Base-by-base conservation (phyloP, 2,888 invertebrate species). In the Adelognathus sp. region DNA sequence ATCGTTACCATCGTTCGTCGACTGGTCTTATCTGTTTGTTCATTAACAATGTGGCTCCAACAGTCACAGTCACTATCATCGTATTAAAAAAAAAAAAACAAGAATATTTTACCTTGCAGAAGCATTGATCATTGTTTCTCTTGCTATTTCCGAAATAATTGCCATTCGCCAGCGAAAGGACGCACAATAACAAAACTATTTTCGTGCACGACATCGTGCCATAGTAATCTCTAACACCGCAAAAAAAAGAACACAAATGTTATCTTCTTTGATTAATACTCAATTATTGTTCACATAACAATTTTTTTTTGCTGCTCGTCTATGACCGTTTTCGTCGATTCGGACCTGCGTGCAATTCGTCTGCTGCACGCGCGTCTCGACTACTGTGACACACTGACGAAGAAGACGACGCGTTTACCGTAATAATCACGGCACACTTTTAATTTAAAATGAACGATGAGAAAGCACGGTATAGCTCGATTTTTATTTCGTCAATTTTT, bases 61-160 rank as follows among this genome's bases (percentile, higher is more conserved):
- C 4, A 21, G 3, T 36, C n/a, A 36, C 14, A 4, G 11, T 24
- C 9, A 33, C 29, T n/a, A 27, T 27, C 3, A 14, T 31, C n/a
- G 21, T 63, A 46, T 31, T 16, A 29, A 21, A 46, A 58, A 21
- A 16, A 41, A 6, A 54, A 58, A 29, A 0, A 29, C 9, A 9
- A 16, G n/a, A 11, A 33, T 58, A 29, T 33, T n/a, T 79, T 86
- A 90, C 90, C 87, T 90, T 87, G 81, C 90, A 90, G 56, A 90
- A 90, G 60, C 90, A 90, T 70, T 90, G 89, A 70, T 89, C 88
- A 44, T 86, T 82, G 4, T 73, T 85, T 18, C 67, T 77, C 21
- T 66, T 80, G 72, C 86, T 87, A n/a, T 86, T 83, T 58, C 83
- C 85, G 54, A 90, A 90, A 76, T 88, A 88, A 84, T 88, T 89